Evolutionary conservation across 2,888 invertebrate species (phyloP), one percentile per base, ranked within the genome.

Genomic region (Latrodectus hesperus): DNA sequence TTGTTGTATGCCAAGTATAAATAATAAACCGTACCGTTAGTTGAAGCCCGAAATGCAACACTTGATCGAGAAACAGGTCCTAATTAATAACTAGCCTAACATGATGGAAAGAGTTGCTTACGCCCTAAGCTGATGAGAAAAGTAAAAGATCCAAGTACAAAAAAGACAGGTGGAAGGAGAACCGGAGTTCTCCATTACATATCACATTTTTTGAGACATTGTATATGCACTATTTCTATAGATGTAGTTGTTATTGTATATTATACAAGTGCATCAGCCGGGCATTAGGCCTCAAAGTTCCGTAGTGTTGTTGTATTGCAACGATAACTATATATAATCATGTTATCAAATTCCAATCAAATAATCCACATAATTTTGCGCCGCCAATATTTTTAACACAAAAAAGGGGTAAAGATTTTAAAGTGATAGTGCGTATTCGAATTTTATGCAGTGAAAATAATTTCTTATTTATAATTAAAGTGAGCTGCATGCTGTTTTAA

Each of bases 161-260:
- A 88, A 84, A 83, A 88, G 88, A 81, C 88, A 88, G 88, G 88
- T 88, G 88, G 88, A 88, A 88, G 88, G 88, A 88, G 88, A 88
- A 88, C 88, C 73, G 88, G 88, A 88, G 88, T 88, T 88, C 88
- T 88, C 88, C 88, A 84, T 82, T 84, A 88, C 88, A 88, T 88
- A 88, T 88, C 88, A 88, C 88, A 88, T 88, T 88, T 88, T 88
- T 88, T 88, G 88, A 88, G 88, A 88, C 81, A 88, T 88, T 88
- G 88, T 88, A 88, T 88, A 88, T 88, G 88, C 88, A 88, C 88
- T 88, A 88, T 88, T 88, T 88, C 88, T 88, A 38, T 38, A 88
- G 88, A 88, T 88, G 88, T 88, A 88, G 88, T 88, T 88, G 88
- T 84, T 88, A 88, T 88, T 88, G 88, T 88, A 88, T 88, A 88